Evolutionary conservation across 2,113 vertebrate genomes (phyloP).

Genomic region (Heterotilapia buettikoferi): DNA sequence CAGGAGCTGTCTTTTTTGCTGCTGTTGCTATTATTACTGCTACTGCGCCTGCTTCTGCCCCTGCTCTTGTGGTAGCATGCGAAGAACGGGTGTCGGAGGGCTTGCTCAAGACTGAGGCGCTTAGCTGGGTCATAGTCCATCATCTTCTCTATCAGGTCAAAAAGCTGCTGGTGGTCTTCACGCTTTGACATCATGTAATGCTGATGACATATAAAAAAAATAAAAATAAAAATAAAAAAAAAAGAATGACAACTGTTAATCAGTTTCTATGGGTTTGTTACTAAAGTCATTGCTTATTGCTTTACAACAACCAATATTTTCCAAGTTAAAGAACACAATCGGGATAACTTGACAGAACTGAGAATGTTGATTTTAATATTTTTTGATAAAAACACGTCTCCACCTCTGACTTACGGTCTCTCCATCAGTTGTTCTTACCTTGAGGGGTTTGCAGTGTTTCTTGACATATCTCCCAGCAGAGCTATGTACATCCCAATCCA

Average conservation of each 20-base stretch:
- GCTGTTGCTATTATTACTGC: conserved; percentile 26
- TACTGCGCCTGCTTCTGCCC: neutral
- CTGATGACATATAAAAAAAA: conserved; percentile 52
- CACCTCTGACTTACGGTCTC: neutral
- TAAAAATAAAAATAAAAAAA: too few relatives aligned
- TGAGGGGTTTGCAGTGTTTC: conserved; percentile 89
- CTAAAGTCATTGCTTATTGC: neutral
- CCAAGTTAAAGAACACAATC: neutral
- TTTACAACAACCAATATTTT: neutral
- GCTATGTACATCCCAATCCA: conserved; percentile 91
- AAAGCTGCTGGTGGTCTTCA: conserved; percentile 83
- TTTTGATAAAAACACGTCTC: neutral
- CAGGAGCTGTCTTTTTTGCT: conserved; percentile 22
- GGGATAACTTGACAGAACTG: neutral
- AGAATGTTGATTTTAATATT: neutral
- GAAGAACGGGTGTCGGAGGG: conserved; percentile 87
- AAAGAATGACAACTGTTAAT: neutral
- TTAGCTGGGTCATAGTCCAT: conserved; percentile 87
- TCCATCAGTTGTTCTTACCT: conserved; percentile 66
- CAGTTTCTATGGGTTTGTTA: neutral
- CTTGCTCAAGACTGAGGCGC: conserved; percentile 89
- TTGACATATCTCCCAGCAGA: conserved; percentile 85
- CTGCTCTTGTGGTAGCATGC: conserved; percentile 68
- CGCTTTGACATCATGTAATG: conserved; percentile 86
- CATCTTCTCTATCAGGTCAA: conserved; percentile 91